A percentile compares a stretch with the other conserved stretches of the same genome.
These are phyloP conservation scores for Galendromus occidentalis DNA, from an alignment of 1,140 invertebrate species.

Conservation along the genomic window DNA sequence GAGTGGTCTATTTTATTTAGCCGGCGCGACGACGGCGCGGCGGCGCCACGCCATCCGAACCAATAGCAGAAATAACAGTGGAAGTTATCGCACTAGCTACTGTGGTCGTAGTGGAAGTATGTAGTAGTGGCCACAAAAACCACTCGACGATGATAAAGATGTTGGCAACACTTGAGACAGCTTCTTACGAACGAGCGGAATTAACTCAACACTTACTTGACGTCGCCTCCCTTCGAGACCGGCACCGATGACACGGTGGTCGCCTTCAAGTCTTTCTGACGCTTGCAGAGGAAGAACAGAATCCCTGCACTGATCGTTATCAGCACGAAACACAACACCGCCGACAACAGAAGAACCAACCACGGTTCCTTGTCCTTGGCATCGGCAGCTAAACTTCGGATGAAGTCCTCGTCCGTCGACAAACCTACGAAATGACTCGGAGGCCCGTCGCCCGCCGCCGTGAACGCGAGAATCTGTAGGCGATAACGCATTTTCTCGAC, in stretches of 20 bases:
- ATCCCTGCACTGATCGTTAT: not conserved
- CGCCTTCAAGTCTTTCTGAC: not conserved
- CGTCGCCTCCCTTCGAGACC: conserved; percentile 3
- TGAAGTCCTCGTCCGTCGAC: conserved; percentile 2
- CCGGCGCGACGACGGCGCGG: too few relatives aligned
- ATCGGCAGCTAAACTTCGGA: not conserved
- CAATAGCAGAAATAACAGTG: too few relatives aligned
- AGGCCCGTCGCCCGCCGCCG: not conserved
- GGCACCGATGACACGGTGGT: not conserved
- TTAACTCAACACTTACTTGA: conserved; percentile 2
- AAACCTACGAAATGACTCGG: conserved; percentile 4
- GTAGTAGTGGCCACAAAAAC: too few relatives aligned
- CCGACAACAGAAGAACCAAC: not conserved
- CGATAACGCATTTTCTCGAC: conserved; percentile 7
- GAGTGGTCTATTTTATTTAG: too few relatives aligned
- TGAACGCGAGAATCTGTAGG: conserved; percentile 2
- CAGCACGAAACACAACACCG: not conserved
- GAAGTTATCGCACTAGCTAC: too few relatives aligned
- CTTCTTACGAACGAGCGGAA: too few relatives aligned
- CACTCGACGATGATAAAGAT: too few relatives aligned
- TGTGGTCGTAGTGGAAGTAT: too few relatives aligned
- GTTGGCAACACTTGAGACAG: too few relatives aligned
- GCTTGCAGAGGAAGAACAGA: conserved; percentile 5
- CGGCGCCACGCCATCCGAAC: too few relatives aligned
- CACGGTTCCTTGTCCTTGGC: conserved; percentile 6